Evolutionary conservation across 2,888 invertebrate species (phyloP), one percentile per base, ranked within the genome.

Genomic region (Drosophila borealis): DNA sequence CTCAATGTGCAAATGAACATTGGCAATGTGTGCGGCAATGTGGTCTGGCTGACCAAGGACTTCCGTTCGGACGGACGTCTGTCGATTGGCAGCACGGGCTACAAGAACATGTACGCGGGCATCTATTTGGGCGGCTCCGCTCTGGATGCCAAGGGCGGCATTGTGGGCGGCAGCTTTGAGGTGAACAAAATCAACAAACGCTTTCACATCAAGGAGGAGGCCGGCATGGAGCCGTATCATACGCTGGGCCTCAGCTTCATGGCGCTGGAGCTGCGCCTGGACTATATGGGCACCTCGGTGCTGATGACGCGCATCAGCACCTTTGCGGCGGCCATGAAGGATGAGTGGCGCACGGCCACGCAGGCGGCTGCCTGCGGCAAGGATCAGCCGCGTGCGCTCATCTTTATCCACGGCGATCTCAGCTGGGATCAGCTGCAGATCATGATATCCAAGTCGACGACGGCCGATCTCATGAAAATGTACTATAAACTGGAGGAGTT

Each of bases 21-120:
- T 98, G 98, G 99, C 44, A 99, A 99, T 91, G 98, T 99, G 0
- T 99, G 99, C 98, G 99, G 99, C 13, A 98, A 98, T 91, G 98
- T 99, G 95, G 95, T 89, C 17, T 98, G 98, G 98, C 94, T 97
- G 91, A 97, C 97, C 9, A 96, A 97, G 91, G 97, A 97, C 91
- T 97, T 98, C 91, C 95, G 96, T 90, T 97, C 97, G 57, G 96
- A 98, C 89, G 98, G 98, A 0, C 95, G 98, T 36, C 93, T 99
- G 25, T 97, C 97, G 70, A 98, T 98, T 88, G 98, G 98, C 85
- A 98, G 98, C 91, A 96, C 96, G 1, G 98, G 98, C 0, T 97
- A 97, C 91, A 98, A 98, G 92, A 97, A 98, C 93, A 95, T 98
- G 94, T 96, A 96, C 92, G 96, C 98, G 67, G 96, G 97, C 49